These are phyloP conservation scores for Menura novaehollandiae DNA, from an alignment of 2,113 vertebrate species.

Conservation along the genomic window DNA sequence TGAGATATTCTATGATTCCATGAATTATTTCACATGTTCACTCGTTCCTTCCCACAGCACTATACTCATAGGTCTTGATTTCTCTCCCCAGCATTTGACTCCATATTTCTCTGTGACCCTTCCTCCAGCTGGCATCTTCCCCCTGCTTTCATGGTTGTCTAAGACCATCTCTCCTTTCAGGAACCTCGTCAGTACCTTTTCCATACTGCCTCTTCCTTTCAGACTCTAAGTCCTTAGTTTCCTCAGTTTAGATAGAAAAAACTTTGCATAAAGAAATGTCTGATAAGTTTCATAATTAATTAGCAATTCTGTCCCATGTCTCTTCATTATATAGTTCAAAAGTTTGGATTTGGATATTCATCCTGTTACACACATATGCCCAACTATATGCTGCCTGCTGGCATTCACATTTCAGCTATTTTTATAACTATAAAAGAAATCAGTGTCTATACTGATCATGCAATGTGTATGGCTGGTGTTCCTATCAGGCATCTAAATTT, in stretches of 20 bases:
- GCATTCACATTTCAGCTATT: not conserved
- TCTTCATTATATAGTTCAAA: not conserved
- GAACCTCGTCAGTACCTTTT: not conserved
- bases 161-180: not conserved
- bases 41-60: not conserved
- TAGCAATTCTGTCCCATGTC: not conserved
- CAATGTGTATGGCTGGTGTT: not conserved
- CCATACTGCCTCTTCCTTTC: not conserved
- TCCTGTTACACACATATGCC: not conserved
- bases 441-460: fast-evolving
- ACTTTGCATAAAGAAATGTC: not conserved
- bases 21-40: not conserved
- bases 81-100: not conserved
- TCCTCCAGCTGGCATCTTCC: not conserved
- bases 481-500: not conserved
- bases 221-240: not conserved
- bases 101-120: fast-evolving
- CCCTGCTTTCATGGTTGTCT: not conserved
- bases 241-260: not conserved
- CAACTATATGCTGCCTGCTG: not conserved
- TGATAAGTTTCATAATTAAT: not conserved
- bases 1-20: not conserved
- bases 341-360: not conserved
- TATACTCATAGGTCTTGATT: not conserved
- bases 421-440: not conserved